Conservation (phyloP, 2,888 invertebrate species). For the Thecophora atra region DNA sequence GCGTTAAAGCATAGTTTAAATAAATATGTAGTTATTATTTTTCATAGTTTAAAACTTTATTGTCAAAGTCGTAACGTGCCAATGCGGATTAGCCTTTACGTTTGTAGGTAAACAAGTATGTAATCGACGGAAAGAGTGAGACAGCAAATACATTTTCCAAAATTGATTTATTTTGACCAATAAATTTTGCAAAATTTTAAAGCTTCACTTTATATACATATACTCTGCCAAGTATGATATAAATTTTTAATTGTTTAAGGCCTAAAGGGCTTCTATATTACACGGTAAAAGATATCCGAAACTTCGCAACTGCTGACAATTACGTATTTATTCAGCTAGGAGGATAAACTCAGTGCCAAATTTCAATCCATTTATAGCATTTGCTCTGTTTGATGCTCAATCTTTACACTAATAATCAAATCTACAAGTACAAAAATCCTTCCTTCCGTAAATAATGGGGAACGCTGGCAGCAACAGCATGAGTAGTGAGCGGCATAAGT, state of each 20-base stretch:
- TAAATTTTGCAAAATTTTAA: conserved; percentile 3
- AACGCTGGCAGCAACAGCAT: conserved; percentile 64
- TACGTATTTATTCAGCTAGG: conserved; percentile 17
- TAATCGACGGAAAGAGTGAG: background rate
- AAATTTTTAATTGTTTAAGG: too few relatives aligned
- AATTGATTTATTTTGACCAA: too few relatives aligned
- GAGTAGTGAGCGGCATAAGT: conserved; percentile 80
- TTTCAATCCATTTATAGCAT: conserved; percentile 10
- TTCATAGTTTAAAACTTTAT: too few relatives aligned
- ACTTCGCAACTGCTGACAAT: too few relatives aligned
- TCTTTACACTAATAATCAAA: conserved; percentile 24
- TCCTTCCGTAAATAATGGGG: conserved; percentile 54
- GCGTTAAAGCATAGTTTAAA: too few relatives aligned
- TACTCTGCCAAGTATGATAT: background rate
- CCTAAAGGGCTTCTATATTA: too few relatives aligned
- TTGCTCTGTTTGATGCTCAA: conserved; percentile 27
- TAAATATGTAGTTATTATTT: too few relatives aligned
- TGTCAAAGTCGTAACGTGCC: too few relatives aligned
- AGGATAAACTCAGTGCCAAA: conserved; percentile 36
- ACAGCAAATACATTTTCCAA: conserved; percentile 3
- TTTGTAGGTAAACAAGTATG: conserved; percentile 20
- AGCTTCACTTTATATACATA: conserved; percentile 1
- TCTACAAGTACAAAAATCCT: conserved; percentile 19
- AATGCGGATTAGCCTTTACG: too few relatives aligned
- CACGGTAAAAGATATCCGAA: too few relatives aligned